Base-by-base conservation (phyloP, 92 coral and sea anemone genomes). In the Scolanthus callimorphus region DNA sequence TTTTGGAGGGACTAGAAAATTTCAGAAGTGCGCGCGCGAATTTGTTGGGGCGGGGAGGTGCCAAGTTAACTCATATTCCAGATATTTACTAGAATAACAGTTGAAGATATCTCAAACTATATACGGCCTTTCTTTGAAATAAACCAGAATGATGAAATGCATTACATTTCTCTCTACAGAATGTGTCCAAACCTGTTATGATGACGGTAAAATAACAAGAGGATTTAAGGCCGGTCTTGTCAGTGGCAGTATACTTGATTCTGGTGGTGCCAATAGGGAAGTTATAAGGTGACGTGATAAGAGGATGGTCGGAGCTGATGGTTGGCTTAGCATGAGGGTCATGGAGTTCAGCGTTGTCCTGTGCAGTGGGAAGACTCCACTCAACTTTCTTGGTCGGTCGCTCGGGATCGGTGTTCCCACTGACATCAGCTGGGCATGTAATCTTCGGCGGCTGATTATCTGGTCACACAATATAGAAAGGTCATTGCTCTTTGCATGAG, bases 391-490 rank as follows among this genome's bases (percentile, higher is more conserved):
- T 80, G 13, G 91, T 79, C 10, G 96, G 74, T 8, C 85, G 23
- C 34, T 77, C 87, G 17, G 82, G 82, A 51, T 92, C 98, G 4
- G 98, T 92, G 44, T 76, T 71, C 11, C 80, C 65, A 49, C 11
- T 52, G 41, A 81, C 63, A 29, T 67, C 55, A 2, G 60, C 2
- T 6, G 98, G 96, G 29, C 98, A 92, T 11, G 59, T 54, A 38
- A 92, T 88, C 12, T 10, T 15, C 4, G 98, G 98, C 4, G 98
- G 98, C 29, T 70, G 72, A 47, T 47, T 66, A 57, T 92, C 98
- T 92, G 43, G 30, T 49, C 20, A 27, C 11, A 58, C 21, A 22
- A 23, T 34, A 15, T n/a, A n/a, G n/a, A n/a, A n/a, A n/a, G n/a
- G n/a, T n/a, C n/a, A n/a, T n/a, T n/a, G n/a, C n/a, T n/a, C n/a